Evolutionary conservation across 2,113 vertebrate genomes (phyloP).

Genomic region (Perca schrenkii): DNA sequence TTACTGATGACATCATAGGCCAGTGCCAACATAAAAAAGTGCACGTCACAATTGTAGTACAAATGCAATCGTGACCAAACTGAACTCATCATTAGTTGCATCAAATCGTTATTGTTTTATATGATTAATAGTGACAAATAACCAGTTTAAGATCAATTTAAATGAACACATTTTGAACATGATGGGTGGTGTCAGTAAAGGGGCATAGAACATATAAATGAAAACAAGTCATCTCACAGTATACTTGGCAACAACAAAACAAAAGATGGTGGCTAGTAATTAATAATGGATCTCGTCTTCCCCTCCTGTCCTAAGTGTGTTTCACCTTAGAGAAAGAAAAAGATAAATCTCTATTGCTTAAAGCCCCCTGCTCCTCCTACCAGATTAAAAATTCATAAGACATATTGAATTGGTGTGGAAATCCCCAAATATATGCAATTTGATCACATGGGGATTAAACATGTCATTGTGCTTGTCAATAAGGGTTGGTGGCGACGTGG

Average conservation of each 20-base stretch:
- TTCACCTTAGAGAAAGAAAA: slow-evolving; percentile 41
- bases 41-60: not conserved
- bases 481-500: slow-evolving; percentile 80
- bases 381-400: slow-evolving; percentile 86
- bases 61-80: not conserved
- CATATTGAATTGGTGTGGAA: slow-evolving; percentile 80
- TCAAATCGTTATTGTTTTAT: not conserved
- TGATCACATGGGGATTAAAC: slow-evolving; percentile 87
- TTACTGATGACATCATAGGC: slow-evolving; percentile 16
- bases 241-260: slow-evolving; percentile 20
- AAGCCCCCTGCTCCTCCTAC: slow-evolving; percentile 45
- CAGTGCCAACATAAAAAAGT: not conserved
- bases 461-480: slow-evolving; percentile 87
- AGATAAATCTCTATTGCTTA: slow-evolving; percentile 55
- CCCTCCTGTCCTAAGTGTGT: slow-evolving; percentile 11
- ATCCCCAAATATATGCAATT: slow-evolving; percentile 85
- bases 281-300: slow-evolving; percentile 25
- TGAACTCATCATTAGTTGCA: not conserved
- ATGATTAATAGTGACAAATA: not conserved
- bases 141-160: not conserved
- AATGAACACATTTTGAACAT: not conserved
- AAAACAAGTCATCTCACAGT: slow-evolving; percentile 24
- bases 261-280: slow-evolving; percentile 17
- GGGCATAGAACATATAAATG: not conserved
- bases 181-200: not conserved